Conservation (phyloP, 2,888 invertebrate genomes). For the Branchipolynoe longqiensis region DNA sequence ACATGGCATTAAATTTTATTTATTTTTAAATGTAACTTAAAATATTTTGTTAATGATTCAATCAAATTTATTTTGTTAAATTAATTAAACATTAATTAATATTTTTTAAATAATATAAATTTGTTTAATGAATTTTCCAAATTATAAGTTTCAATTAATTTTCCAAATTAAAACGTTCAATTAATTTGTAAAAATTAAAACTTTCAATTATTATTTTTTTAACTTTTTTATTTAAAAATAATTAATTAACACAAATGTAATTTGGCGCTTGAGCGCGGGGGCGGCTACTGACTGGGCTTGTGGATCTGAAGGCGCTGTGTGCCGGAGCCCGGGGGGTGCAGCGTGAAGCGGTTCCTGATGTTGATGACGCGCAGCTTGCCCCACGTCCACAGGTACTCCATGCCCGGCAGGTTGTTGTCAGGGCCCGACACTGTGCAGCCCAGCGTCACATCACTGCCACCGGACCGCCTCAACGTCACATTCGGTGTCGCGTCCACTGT, state of each 20-base stretch:
- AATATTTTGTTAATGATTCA: too few relatives aligned
- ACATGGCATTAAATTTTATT: too few relatives aligned
- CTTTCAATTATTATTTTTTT: too few relatives aligned
- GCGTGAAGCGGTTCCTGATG: conserved; percentile 17
- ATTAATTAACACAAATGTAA: background rate
- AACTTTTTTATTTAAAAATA: too few relatives aligned
- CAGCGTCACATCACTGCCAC: background rate
- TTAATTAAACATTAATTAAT: too few relatives aligned
- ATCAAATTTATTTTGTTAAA: too few relatives aligned
- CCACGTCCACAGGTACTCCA: conserved; percentile 37
- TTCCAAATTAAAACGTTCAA: too few relatives aligned
- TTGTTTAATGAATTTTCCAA: too few relatives aligned
- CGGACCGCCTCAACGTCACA: background rate
- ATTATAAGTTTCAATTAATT: too few relatives aligned
- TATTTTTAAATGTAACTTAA: too few relatives aligned
- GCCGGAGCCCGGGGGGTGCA: background rate
- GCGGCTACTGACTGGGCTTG: conserved; percentile 28
- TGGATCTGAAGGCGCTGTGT: background rate
- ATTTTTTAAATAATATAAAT: too few relatives aligned
- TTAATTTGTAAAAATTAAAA: background rate
- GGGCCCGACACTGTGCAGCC: conserved; percentile 33
- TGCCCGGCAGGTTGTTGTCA: background rate
- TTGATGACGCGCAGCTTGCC: conserved; percentile 1
- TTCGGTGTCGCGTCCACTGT: conserved; percentile 28
- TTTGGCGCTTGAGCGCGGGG: too few relatives aligned